A percentile compares a stretch with the other conserved stretches of the same genome.
Evolutionary conservation across 2,888 invertebrate genomes (phyloP).

Genomic region (Mesodorylaimus sp.): DNA sequence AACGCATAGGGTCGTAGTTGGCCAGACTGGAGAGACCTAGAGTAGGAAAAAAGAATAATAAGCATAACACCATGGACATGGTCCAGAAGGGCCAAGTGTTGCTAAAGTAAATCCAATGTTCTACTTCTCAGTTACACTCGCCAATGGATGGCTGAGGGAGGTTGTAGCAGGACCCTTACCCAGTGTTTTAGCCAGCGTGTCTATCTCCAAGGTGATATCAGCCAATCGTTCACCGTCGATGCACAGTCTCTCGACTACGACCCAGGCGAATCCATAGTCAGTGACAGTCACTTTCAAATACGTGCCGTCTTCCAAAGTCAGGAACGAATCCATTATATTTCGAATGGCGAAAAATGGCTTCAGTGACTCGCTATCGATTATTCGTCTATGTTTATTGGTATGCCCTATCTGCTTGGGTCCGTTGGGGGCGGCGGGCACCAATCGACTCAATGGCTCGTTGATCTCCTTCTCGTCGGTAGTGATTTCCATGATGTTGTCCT

Average conservation of each 20-base stretch:
- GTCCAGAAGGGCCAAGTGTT: no score
- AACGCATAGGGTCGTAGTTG: no score
- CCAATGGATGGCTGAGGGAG: no score
- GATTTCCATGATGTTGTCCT: constrained; percentile 11
- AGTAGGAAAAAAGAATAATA: no score
- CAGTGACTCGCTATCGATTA: constrained; percentile 1
- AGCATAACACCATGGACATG: no score
- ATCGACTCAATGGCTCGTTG: constrained; percentile 7
- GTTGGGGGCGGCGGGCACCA: constrained; percentile 1
- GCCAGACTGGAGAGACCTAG: no score
- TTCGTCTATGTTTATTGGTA: no score
- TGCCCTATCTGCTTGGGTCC: constrained; percentile 3
- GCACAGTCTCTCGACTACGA: neutral
- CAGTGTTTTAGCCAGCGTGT: constrained; percentile 4
- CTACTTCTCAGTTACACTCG: no score
- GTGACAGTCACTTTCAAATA: neutral
- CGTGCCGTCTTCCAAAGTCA: neutral
- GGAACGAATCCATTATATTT: neutral
- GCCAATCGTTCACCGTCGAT: neutral
- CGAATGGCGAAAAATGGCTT: constrained; percentile 4
- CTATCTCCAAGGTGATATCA: neutral
- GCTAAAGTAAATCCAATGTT: no score
- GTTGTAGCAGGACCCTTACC: no score
- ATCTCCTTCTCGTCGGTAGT: constrained; percentile 11
- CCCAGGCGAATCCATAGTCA: constrained; percentile 7